Base-by-base conservation (phyloP, 2,113 vertebrate genomes). In the Steatornis caripensis region DNA sequence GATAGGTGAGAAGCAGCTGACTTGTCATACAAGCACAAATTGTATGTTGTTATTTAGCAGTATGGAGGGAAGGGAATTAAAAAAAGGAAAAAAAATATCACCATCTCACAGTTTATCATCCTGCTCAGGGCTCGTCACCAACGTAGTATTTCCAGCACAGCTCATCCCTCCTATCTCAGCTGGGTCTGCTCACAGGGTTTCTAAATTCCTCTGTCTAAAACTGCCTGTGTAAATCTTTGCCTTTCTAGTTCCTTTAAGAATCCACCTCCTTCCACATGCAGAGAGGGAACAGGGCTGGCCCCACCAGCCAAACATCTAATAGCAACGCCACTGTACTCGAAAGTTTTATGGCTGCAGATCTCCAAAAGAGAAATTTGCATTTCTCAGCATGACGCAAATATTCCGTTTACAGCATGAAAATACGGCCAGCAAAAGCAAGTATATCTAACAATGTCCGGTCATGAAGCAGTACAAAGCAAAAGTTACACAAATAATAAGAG, bases 131-230 rank as follows among this genome's bases (percentile, higher is more conserved):
- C 51, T 78, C 34, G 18, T 45, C 69, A 58, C 24, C 36, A 49
- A 30, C 1, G 2, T 0, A 43, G 24, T 29, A 74, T n/a, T n/a
- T n/a, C n/a, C n/a, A 75, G 20, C 34, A 53, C 65, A 86, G 24
- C 13, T 53, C 34, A 78, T 0, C 9, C 14, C 39, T 69, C 79
- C 15, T 16, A 8, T 24, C 55, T 46, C 8, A 20, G 36, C 26
- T 37, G 23, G 7, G 15, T 37, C 49, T 70, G 34, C 27, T 69
- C 16, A 58, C 0, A n/a, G 2, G 2, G n/a, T 46, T 51, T 80
- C 22, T 37, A 30, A 94, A 87, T 46, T 29, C 20, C 19, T 60
- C 18, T n/a, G 30, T n/a, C 26, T 57, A 45, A 57, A 91, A 32
- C 15, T 10, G 46, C 21, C 21, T 20, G 21, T 83, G 27, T 26